Conservation (phyloP, 2,888 invertebrate species). For the Cephonodes hylas region DNA sequence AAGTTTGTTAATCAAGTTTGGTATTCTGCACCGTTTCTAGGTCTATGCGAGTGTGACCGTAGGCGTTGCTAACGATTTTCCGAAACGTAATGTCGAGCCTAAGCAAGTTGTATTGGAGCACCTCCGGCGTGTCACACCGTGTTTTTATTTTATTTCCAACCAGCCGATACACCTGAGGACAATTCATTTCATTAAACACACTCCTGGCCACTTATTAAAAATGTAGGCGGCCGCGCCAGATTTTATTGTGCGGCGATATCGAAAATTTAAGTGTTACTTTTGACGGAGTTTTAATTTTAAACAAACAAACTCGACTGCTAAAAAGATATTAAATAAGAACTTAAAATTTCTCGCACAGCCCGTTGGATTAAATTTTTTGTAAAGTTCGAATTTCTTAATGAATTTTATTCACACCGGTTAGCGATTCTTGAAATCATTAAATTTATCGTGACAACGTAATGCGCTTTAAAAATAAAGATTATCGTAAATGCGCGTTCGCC, state of each 20-base stretch:
- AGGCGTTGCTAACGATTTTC: slow-evolving; percentile 74
- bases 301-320: slow-evolving; percentile 28
- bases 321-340: slow-evolving; percentile 11
- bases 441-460: slow-evolving; percentile 1
- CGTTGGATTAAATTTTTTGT: slow-evolving; percentile 5
- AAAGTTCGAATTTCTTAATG: slow-evolving; percentile 13
- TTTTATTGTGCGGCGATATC: slow-evolving; percentile 40
- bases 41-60: slow-evolving; percentile 39
- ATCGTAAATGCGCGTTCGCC: background rate
- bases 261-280: slow-evolving; percentile 43
- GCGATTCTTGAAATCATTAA: background rate
- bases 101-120: slow-evolving; percentile 50
- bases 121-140: slow-evolving; percentile 44
- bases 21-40: slow-evolving; percentile 33
- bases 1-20: slow-evolving; percentile 17
- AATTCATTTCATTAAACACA: slow-evolving; percentile 76
- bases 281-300: slow-evolving; percentile 37
- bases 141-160: slow-evolving; percentile 52
- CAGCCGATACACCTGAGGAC: slow-evolving; percentile 45
- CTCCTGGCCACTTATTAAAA: slow-evolving; percentile 74
- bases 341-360: background rate
- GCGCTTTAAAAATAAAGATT: slow-evolving; percentile 10
- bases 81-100: slow-evolving; percentile 59
- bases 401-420: slow-evolving; percentile 3
- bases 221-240: slow-evolving; percentile 57